Evolutionary conservation across 1,140 invertebrate species (phyloP).

Genomic region (Bilobella aurantiaca): DNA sequence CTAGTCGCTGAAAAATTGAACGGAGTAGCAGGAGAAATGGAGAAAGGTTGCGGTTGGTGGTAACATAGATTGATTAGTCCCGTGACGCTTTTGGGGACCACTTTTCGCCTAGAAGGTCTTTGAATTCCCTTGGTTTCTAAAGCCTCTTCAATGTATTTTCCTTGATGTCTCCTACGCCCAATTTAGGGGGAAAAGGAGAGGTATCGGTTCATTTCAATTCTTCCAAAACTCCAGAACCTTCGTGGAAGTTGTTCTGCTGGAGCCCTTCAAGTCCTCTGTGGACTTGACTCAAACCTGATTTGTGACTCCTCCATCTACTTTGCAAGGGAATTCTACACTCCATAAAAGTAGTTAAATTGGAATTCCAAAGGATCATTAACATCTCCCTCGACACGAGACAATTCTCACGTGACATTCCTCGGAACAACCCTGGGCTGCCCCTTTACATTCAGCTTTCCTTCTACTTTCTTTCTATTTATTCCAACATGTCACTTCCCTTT

Average conservation of each 20-base stretch:
- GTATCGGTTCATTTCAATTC: slow-evolving; percentile 4
- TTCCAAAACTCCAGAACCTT: neutral
- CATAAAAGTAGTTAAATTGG: neutral
- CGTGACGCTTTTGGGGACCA: neutral
- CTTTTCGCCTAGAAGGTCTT: neutral
- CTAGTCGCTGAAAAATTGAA: neutral
- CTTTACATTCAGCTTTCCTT: neutral
- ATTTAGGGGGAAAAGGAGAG: neutral
- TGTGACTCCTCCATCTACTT: neutral
- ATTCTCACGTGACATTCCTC: neutral
- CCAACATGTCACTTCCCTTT: no score
- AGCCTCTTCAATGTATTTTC: neutral
- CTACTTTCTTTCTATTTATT: neutral
- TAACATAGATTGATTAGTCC: slow-evolving; percentile 6
- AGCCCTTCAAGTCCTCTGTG: neutral
- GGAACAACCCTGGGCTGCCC: no score
- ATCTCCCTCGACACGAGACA: neutral
- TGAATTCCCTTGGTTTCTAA: neutral
- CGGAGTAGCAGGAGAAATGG: neutral
- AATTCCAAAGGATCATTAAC: slow-evolving; percentile 1
- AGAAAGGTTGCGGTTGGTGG: neutral
- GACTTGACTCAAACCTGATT: neutral
- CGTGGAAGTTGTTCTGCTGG: no score
- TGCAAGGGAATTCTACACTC: neutral
- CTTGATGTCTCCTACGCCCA: slow-evolving; percentile 3